These are phyloP conservation scores for Ceratosolen solmsi DNA, from an alignment of 1,140 invertebrate genomes.

Conservation along the genomic window DNA sequence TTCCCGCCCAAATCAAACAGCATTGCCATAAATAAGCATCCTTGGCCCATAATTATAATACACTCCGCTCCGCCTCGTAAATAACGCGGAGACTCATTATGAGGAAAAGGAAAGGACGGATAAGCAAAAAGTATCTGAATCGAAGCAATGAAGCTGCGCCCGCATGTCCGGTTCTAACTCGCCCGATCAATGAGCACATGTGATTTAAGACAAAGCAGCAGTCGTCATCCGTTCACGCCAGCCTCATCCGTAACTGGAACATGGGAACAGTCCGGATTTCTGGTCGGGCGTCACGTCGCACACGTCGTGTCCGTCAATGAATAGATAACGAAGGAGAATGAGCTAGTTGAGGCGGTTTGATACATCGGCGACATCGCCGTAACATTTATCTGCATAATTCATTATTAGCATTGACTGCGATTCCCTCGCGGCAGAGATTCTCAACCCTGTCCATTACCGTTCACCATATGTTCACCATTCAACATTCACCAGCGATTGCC, in stretches of 20 bases:
- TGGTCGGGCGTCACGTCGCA: constrained; percentile 68
- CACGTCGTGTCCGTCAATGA: constrained; percentile 69
- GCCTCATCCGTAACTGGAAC: constrained; percentile 61
- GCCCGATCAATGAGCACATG: constrained; percentile 38
- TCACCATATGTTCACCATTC: no score
- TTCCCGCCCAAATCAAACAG: no score
- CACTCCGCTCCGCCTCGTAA: neutral
- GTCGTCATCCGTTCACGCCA: constrained; percentile 34
- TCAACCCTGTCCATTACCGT: constrained; percentile 7
- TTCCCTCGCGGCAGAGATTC: constrained; percentile 55
- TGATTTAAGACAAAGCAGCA: constrained; percentile 50
- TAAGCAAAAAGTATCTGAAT: constrained; percentile 20
- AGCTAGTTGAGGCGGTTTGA: constrained; percentile 69
- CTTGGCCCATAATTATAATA: no score
- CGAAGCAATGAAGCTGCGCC: constrained; percentile 35
- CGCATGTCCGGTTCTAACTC: constrained; percentile 49
- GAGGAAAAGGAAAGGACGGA: neutral
- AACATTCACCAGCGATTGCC: no score
- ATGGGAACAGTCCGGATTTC: constrained; percentile 71
- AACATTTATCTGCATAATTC: constrained; percentile 72
- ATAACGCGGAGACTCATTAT: neutral
- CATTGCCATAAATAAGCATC: no score
- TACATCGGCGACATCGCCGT: constrained; percentile 71
- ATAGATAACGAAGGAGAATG: constrained; percentile 72
- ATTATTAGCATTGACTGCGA: constrained; percentile 68